Base-by-base conservation (phyloP, 2,113 vertebrate species). In the Takifugu flavidus region DNA sequence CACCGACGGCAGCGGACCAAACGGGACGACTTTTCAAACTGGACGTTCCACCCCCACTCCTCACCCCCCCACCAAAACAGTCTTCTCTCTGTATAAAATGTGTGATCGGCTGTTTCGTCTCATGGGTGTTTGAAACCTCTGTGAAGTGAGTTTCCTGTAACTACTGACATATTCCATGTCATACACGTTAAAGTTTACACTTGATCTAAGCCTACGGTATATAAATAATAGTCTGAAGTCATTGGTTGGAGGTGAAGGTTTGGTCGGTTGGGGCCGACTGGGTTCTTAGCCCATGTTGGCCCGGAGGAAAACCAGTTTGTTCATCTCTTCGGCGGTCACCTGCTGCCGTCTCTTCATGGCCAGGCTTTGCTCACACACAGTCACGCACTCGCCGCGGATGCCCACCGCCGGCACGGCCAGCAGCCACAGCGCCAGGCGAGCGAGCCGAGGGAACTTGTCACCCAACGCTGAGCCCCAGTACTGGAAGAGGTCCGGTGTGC, bases 221-320 rank as follows among this genome's bases (percentile, higher is more conserved):
- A 84, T 84, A 84, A 89, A 88, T 86, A 88, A 89, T 73, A 82
- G 80, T 84, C 78, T 82, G 53, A 43, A 86, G 80, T 86, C 77
- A 80, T 83, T 78, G 74, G 67, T 77, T 72, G 76, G 72, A 80
- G 82, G 79, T 77, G 68, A 79, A 66, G 44, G 79, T 84, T 85
- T 82, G 81, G 83, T 83, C 78, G 66, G 56, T 79, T 67, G 29
- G 58, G 56, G 52, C 63, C 49, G 59, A 43, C 68, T 26, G 47
- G 45, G 51, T 63, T 56, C 85, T 92, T 93, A 99, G 91, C 95
- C 94, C 93, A 96, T 95, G 89, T 99, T 99, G 77, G 95, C 96
- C 89, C 95, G 96, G 86, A 99, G 93, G 86, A 99, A 99, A 91
- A 99, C 96, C 53, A 99, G 95, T 83, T 98, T 99, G 92, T 99